Evolutionary conservation across 2,113 vertebrate species (phyloP), one percentile per base, ranked within the genome.

Genomic region (Dromaius novaehollandiae): DNA sequence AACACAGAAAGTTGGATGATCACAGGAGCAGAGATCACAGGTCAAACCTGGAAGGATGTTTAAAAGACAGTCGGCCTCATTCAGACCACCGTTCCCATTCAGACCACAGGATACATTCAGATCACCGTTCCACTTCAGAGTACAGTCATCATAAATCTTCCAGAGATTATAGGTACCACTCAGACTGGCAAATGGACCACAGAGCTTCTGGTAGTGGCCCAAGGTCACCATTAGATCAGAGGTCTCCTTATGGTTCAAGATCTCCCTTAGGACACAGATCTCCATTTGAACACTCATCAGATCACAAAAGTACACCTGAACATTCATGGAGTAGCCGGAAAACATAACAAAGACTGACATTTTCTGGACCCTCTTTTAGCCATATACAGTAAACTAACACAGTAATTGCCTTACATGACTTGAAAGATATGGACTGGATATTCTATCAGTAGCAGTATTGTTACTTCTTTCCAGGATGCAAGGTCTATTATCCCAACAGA

Each of bases 341-440:
- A 98, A 99, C 99, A 99, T 99, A 99, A 98, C 99, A 94, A 95
- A 96, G 97, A 97, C 97, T 98, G 96, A 93, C 73, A 73, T 28
- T 97, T 95, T 95, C 92, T 96, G 97, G 95, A 98, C 98, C 93
- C 96, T 96, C 96, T 98, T 98, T 98, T 98, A 99, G 99, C 99
- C 99, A 99, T 98, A 99, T 98, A 98, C 98, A 99, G 98, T 98
- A 98, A 98, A 95, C 96, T 98, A 98, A 99, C 98, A 99, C 99
- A 99, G 98, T 98, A 98, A 98, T 99, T 99, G 99, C 99, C 99
- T 99, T 99, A 99, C 96, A 96, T 98, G 98, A 99, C 99, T 99
- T 98, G 98, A 99, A 98, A 98, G 98, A 99, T 98, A 98, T 90
- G 96, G 98, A 98, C 97, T 98, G 98, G 98, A 98, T 98, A 97